Evolutionary conservation across 2,888 invertebrate genomes (phyloP).

Genomic region (Eupithecia tripunctaria): DNA sequence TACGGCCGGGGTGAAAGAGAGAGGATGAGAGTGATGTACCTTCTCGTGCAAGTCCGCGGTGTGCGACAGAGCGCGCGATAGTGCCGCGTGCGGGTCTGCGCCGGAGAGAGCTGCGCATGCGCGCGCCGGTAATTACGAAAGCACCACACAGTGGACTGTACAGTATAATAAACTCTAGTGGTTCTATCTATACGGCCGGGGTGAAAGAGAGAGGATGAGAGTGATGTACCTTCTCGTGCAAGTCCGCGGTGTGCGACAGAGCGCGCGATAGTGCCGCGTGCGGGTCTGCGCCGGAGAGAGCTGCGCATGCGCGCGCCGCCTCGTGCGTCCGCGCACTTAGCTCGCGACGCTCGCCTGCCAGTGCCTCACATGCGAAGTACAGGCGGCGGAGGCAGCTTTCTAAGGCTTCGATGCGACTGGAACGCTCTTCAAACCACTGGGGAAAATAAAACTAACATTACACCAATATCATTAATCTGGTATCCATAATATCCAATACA

Average conservation of each 20-base stretch:
- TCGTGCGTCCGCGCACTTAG: conserved; percentile 90
- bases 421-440: conserved; percentile 99
- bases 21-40: conserved; percentile 56
- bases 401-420: conserved; percentile 94
- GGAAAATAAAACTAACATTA: conserved; percentile 18
- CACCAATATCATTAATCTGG: no score
- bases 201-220: neutral
- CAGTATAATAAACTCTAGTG: no score
- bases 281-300: conserved; percentile 95
- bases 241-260: conserved; percentile 87
- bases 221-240: conserved; percentile 63
- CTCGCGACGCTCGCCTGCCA: conserved; percentile 94
- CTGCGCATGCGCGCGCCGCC: conserved; percentile 94
- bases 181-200: no score
- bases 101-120: no score
- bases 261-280: conserved; percentile 95
- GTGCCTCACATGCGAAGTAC: conserved; percentile 93
- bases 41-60: no score
- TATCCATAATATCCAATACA: no score
- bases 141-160: no score
- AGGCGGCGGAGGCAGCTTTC: conserved; percentile 95
- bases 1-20: neutral
- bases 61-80: no score
- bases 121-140: conserved; percentile 68
- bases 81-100: no score